Evolutionary conservation across 2,113 vertebrate species (phyloP), one percentile per base, ranked within the genome.

Genomic region (Corvus moneduloides): DNA sequence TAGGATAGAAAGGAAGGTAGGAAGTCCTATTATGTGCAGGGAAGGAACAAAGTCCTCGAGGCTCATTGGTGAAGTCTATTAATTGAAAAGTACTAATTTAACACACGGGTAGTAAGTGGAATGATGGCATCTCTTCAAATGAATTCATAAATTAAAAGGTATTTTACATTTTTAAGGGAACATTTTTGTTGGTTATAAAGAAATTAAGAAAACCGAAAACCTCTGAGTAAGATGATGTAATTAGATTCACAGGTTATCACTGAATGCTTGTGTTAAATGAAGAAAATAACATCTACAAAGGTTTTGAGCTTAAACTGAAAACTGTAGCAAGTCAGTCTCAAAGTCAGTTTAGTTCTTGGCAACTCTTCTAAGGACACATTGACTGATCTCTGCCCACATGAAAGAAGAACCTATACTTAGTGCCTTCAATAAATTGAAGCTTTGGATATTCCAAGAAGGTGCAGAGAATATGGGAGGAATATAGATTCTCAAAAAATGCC

Each of bases 61-160:
- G 92, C 88, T 94, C 54, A 62, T 37, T 61, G 69, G 76, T 86
- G 52, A 92, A 90, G 76, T 21, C 56, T 79, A 4, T 33, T 64
- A 68, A 84, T 92, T 89, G 88, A 78, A 72, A 95, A 84, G 80
- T 56, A 64, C 77, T 93, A 46, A 80, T 91, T 94, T 90, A 93
- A 71, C 12, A 56, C 27, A 39, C 9, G 9, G 15, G 39, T 88
- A 88, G 68, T 90, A 75, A 75, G 30, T 82, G 49, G 80, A 94
- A 90, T 58, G 74, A 93, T 94, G 94, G 86, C 76, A 87, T 74
- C 44, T 92, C 88, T 94, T 93, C 92, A 93, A 93, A 95, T 89
- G 68, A 93, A 76, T 75, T 92, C 61, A 69, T 84, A 90, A 87
- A 93, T 81, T 83, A 80, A 63, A 90, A 94, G 67, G 80, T 81